Base-by-base conservation (phyloP, 2,797 vertebrate species). In the Falco biarmicus region DNA sequence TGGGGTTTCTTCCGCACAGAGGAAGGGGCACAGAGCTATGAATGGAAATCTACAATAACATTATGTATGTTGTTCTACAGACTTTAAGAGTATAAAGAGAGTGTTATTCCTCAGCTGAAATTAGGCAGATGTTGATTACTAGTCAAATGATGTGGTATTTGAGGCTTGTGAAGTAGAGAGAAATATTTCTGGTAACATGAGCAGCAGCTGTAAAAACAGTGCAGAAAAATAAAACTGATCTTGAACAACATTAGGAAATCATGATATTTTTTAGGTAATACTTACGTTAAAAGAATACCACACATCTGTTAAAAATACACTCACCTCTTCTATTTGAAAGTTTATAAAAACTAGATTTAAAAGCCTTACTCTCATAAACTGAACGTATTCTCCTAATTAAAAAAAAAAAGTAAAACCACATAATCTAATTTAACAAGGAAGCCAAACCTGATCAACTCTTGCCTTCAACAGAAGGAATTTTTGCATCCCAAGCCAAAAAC, bases 191-290 rank as follows among this genome's bases (percentile, higher is more conserved):
- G 92, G 90, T 96, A 93, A 95, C 92, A 69, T 3, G 29, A 91
- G 94, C 24, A 88, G 93, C 96, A 96, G 96, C 96, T 97, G 96
- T 96, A 59, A 96, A 97, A 96, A 96, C 95, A 96, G 82, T 5
- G 5, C 66, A 87, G 84, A 64, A 87, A 89, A 94, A 93, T 60
- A 90, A 86, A 85, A 63, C 60, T 74, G 85, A 73, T 94, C 93
- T 91, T 89, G 89, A 85, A 51, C 90, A 94, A 32, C 84, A 45
- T 87, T 28, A 86, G 84, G 86, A 81, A 93, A 93, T 81, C 76
- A 17, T 48, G 60, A 28, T 15, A 22, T 18, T 15, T 95, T 93
- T 59, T 43, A 45, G 89, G 69, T 76, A 81, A 89, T 68, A 20
- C 51, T 81, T 59, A 59, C 90, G 75, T 93, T 78, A 56, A 89